phyloP scores from a whole-genome alignment of 2,113 vertebrate genomes.

The Lagopus muta region DNA sequence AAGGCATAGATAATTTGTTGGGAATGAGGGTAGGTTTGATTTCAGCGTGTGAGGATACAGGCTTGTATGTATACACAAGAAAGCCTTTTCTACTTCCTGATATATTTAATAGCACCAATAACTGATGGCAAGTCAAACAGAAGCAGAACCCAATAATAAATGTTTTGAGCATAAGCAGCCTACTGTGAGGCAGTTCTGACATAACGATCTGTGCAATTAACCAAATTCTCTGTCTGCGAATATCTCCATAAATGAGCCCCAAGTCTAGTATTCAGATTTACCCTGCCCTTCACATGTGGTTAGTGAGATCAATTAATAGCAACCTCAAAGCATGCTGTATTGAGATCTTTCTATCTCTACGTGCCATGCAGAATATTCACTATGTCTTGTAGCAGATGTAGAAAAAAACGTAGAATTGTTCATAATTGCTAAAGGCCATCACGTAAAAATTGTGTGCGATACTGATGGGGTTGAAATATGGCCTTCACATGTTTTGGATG shows the following conservation, averaged over 20 bases:
- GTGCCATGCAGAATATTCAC: not conserved
- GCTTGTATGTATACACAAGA: not conserved
- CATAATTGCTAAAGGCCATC: not conserved
- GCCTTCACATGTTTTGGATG: not conserved
- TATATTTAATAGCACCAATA: not conserved
- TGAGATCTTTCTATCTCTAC: not conserved
- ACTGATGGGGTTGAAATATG: not conserved
- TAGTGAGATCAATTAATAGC: not conserved
- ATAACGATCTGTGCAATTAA: not conserved
- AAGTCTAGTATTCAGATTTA: not conserved
- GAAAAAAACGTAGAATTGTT: not conserved
- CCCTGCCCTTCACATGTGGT: not conserved
- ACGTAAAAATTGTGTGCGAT: not conserved
- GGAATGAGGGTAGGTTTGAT: not conserved
- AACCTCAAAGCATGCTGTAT: not conserved
- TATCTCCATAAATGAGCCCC: not conserved
- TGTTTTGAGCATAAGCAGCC: not conserved
- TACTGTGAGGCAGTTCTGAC: not conserved
- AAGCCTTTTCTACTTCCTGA: not conserved
- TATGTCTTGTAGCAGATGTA: not conserved
- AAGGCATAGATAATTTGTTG: not conserved
- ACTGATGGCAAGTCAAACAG: not conserved
- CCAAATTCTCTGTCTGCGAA: not conserved
- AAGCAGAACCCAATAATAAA: not conserved
- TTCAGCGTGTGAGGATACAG: not conserved